Percentiles rank a stretch among this genome's conserved stretches.
Evolutionary conservation across 1,140 invertebrate species (phyloP).

Genomic region (Heliconius melpomene): DNA sequence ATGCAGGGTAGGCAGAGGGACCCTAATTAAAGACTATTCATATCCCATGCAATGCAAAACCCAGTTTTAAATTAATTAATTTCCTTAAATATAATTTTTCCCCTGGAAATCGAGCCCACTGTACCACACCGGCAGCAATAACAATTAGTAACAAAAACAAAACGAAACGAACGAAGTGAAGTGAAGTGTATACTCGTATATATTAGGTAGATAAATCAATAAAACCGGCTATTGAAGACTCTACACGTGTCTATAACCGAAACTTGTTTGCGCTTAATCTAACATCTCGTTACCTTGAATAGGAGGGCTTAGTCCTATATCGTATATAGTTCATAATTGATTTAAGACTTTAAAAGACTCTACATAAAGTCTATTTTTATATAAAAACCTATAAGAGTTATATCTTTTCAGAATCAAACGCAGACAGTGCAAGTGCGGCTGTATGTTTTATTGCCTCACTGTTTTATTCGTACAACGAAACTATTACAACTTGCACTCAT

Average conservation of each 20-base stretch:
- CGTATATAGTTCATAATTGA: background rate
- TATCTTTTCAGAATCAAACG: background rate
- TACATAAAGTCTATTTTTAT: background rate
- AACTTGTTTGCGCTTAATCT: constrained; percentile 61
- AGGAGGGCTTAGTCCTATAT: constrained; percentile 4
- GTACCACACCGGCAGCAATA: background rate
- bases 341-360: background rate
- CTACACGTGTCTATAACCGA: constrained; percentile 50
- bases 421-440: constrained; percentile 38
- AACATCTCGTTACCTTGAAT: constrained; percentile 50
- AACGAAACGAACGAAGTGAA: background rate
- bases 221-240: constrained; percentile 23
- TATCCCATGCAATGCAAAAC: background rate
- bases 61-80: background rate
- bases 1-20: too few relatives aligned
- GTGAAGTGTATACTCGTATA: background rate
- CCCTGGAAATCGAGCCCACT: too few relatives aligned
- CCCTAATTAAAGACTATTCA: too few relatives aligned
- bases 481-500: constrained; percentile 16
- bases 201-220: constrained; percentile 29
- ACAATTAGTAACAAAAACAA: background rate
- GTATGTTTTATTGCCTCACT: constrained; percentile 48
- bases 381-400: background rate
- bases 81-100: background rate
- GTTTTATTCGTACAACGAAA: constrained; percentile 42